Evolutionary conservation across 2,113 vertebrate genomes (phyloP).

Genomic region (Calonectris borealis): DNA sequence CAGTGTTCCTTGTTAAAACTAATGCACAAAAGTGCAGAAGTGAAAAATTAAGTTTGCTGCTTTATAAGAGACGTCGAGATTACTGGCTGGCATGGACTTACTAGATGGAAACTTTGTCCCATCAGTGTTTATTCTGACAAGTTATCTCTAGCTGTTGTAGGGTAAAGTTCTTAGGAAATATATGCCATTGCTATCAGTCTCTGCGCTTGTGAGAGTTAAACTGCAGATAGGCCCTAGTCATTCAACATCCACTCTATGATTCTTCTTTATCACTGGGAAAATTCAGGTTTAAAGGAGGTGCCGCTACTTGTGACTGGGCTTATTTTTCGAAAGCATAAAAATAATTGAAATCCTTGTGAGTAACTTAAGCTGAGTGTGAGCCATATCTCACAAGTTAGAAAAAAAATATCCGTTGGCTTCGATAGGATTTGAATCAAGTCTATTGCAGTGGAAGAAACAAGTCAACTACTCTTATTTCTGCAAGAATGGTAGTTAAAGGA

Average conservation of each 20-base stretch:
- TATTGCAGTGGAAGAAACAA: background rate
- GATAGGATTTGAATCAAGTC: background rate
- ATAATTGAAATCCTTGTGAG: background rate
- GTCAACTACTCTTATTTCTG: background rate
- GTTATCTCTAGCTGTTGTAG: background rate
- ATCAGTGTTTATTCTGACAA: conserved; percentile 33
- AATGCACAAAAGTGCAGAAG: background rate
- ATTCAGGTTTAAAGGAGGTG: background rate
- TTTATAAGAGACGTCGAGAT: background rate
- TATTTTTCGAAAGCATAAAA: background rate
- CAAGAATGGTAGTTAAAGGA: background rate
- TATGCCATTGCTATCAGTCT: background rate
- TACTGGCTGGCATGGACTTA: background rate
- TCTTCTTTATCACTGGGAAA: background rate
- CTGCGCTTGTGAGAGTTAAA: background rate
- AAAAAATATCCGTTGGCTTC: background rate
- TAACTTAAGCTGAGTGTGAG: background rate
- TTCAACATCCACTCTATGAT: background rate
- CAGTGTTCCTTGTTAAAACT: background rate
- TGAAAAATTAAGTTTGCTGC: background rate
- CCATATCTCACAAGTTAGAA: background rate
- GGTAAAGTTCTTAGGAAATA: background rate
- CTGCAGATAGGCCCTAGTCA: background rate
- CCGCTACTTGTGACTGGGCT: background rate
- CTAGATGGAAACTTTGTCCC: conserved; percentile 9